Conservation (phyloP, 1,140 invertebrate species). For the Microplitis mediator region DNA sequence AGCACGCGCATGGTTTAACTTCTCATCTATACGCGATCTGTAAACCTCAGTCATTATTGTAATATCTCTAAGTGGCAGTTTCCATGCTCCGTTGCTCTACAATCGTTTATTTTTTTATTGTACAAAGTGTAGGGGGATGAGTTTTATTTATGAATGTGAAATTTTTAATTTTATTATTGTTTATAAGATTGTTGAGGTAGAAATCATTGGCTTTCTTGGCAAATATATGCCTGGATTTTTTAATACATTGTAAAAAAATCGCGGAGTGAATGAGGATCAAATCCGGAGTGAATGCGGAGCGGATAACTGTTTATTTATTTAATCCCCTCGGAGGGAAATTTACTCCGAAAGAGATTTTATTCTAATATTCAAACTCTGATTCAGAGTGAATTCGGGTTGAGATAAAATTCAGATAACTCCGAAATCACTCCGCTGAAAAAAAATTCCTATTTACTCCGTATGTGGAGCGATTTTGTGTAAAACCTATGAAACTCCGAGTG, state of each 20-base stretch:
- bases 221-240: not conserved
- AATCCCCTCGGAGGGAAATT: too few relatives aligned
- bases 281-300: not conserved
- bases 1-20: constrained; percentile 4
- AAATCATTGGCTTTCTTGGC: not conserved
- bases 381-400: too few relatives aligned
- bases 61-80: constrained; percentile 16
- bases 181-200: not conserved
- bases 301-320: not conserved
- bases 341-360: too few relatives aligned
- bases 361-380: too few relatives aligned
- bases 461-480: too few relatives aligned
- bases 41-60: constrained; percentile 20
- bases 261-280: not conserved
- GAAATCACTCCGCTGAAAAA: too few relatives aligned
- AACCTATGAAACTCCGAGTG: too few relatives aligned
- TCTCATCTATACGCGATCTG: not conserved
- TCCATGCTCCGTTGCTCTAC: not conserved
- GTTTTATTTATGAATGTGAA: not conserved
- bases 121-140: not conserved
- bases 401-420: too few relatives aligned
- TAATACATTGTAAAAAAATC: not conserved
- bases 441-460: too few relatives aligned
- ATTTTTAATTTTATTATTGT: not conserved
- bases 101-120: constrained; percentile 1